phyloP scores from a whole-genome alignment of 2,113 vertebrate species.

The Oryzias woworae region DNA sequence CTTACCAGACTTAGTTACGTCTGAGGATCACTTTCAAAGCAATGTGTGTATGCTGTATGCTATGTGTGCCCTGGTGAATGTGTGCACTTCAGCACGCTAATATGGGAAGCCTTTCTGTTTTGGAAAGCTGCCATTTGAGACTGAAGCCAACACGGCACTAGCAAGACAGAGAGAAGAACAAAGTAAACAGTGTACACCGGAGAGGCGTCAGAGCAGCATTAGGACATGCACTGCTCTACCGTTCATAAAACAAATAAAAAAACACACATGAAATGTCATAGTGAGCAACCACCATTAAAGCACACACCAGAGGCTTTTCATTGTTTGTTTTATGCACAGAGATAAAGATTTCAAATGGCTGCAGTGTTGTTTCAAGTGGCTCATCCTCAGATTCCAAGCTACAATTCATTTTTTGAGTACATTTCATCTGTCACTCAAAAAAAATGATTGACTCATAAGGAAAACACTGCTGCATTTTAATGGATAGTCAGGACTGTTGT shows the following conservation, averaged over 20 bases:
- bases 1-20: conserved; percentile 50
- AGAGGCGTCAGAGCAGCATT: conserved; percentile 26
- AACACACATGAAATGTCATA: conserved; percentile 14
- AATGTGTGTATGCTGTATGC: conserved; percentile 15
- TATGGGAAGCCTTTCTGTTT: conserved; percentile 51
- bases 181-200: conserved; percentile 57
- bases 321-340: conserved; percentile 15
- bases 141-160: conserved; percentile 41
- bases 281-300: background rate
- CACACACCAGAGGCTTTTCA: conserved; percentile 13
- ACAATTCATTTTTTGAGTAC: conserved; percentile 32
- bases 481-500: conserved; percentile 16
- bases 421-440: conserved; percentile 26
- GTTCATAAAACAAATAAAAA: conserved; percentile 8
- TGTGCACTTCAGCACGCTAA: conserved; percentile 32
- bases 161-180: conserved; percentile 55
- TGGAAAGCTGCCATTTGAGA: conserved; percentile 53
- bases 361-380: conserved; percentile 24
- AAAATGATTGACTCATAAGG: conserved; percentile 10
- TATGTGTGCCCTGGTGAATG: conserved; percentile 21
- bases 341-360: conserved; percentile 11
- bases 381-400: conserved; percentile 30
- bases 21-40: conserved; percentile 54
- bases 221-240: conserved; percentile 1
- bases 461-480: conserved; percentile 19